Percentiles rank a stretch among this genome's conserved stretches.
Conservation (phyloP, 2,113 vertebrate genomes). For the Phaethornis superciliosus region DNA sequence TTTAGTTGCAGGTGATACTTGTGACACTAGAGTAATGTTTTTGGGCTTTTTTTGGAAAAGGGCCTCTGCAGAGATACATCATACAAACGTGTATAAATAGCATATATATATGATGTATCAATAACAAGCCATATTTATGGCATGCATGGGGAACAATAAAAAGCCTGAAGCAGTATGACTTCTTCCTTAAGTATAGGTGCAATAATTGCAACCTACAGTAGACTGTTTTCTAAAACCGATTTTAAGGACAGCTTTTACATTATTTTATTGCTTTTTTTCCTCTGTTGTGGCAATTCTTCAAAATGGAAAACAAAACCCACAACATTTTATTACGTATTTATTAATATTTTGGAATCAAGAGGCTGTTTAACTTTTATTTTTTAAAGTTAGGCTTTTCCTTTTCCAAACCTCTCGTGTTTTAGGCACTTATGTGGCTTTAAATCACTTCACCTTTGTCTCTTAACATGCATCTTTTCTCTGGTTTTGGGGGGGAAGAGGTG, state of each 20-base stretch:
- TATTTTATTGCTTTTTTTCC: constrained; percentile 34
- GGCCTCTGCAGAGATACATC: background rate
- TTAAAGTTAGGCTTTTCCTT: background rate
- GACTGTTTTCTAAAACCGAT: constrained; percentile 27
- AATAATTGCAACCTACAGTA: background rate
- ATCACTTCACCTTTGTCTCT: constrained; percentile 5
- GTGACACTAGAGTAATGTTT: background rate
- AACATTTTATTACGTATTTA: constrained; percentile 22
- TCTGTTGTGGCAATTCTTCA: constrained; percentile 33
- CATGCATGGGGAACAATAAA: background rate
- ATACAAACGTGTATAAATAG: background rate
- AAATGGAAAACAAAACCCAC: background rate
- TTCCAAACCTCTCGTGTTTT: constrained; percentile 10
- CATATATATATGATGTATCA: background rate
- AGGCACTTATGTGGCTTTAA: constrained; percentile 37
- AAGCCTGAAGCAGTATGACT: background rate
- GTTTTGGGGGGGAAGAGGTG: background rate
- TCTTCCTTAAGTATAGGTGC: background rate
- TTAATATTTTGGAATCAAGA: background rate
- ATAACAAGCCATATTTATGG: background rate
- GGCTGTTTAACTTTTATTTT: background rate
- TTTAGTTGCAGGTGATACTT: background rate
- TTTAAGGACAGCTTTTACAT: constrained; percentile 46
- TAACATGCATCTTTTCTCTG: background rate
- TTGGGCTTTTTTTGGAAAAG: background rate